Evolutionary conservation across 2,888 invertebrate species (phyloP), one percentile per base, ranked within the genome.

Genomic region (Xestoiulus laeticollis): DNA sequence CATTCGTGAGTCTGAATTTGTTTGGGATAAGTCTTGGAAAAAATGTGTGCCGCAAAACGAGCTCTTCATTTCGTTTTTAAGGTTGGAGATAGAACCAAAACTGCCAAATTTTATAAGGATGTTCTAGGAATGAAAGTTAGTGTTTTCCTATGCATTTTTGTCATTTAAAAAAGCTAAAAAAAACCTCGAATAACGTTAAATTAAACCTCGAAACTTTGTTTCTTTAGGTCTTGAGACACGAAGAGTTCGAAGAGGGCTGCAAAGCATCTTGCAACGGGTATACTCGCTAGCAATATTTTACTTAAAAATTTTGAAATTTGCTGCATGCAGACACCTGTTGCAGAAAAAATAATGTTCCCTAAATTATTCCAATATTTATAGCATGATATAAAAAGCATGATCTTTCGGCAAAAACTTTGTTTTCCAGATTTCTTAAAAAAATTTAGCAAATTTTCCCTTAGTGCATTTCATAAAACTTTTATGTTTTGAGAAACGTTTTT

Each of bases 251-350:
- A 89, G 96, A 98, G 92, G 99, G 98, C 1, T 99, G 99, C 93
- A 97, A 98, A 91, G 99, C 99, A 30, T 94, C 97, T 86, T 99
- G 99, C 92, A 99, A 99, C 94, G 99, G 99, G 98, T 98, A 93
- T 14, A 1, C 12, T 48, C 4, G 4, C 4, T 16, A 16, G 12
- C n/a, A 48, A 38, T 48, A 38, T 8, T 8, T 16, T 48, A 48
- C 48, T 16, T 8, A 48, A 48, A 48, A 2, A 2, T 38, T 38
- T 38, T 38, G 6, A 38, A 38, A n/a, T 43, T 43, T 48, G 16
- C 16, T 12, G 4, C n/a, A n/a, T 1, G 14, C 6, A 48, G 12
- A 48, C 48, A 48, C 48, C 16, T 92, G 92, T 91, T 22, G 82
- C 82, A 10, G n/a, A 5, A 68, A 68, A 68, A 2, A 4, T 68